Conservation (phyloP, 1,140 invertebrate species). For the Pseudomyrmex concolor region DNA sequence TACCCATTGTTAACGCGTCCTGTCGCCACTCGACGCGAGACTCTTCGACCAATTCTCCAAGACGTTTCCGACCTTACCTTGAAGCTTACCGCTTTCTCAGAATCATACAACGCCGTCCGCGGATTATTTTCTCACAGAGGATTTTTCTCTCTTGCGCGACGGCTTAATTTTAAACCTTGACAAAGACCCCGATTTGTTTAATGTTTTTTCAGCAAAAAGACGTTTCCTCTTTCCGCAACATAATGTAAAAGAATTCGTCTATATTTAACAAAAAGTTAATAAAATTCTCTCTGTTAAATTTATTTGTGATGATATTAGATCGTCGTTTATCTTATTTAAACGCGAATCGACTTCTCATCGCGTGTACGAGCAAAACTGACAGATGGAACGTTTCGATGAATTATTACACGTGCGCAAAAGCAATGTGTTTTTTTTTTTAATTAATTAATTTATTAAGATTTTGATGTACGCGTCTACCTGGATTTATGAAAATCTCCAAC, state of each 20-base stretch:
- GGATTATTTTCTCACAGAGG: constrained; percentile 32
- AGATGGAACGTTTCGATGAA: background rate
- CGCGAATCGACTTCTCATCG: background rate
- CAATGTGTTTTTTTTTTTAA: too few species aligned
- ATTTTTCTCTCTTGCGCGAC: background rate
- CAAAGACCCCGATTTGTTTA: constrained; percentile 26
- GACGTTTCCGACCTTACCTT: constrained; percentile 22
- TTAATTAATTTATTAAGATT: background rate
- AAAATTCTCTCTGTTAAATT: background rate
- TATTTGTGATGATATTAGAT: background rate
- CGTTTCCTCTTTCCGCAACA: background rate
- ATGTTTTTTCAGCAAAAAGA: constrained; percentile 16
- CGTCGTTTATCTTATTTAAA: too few species aligned
- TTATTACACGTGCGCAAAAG: background rate
- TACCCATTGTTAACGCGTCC: constrained; percentile 62
- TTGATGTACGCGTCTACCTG: background rate
- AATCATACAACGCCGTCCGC: constrained; percentile 10
- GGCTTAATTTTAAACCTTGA: constrained; percentile 42
- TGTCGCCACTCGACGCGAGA: constrained; percentile 9
- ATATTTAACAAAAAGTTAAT: background rate
- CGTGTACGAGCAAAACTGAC: background rate
- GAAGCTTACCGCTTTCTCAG: constrained; percentile 15
- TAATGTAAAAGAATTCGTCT: background rate
- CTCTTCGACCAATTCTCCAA: constrained; percentile 22
- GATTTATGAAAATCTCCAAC: constrained; percentile 16